phyloP scores from a whole-genome alignment of 1,140 invertebrate genomes.

The Aphelinus atriplicis region DNA sequence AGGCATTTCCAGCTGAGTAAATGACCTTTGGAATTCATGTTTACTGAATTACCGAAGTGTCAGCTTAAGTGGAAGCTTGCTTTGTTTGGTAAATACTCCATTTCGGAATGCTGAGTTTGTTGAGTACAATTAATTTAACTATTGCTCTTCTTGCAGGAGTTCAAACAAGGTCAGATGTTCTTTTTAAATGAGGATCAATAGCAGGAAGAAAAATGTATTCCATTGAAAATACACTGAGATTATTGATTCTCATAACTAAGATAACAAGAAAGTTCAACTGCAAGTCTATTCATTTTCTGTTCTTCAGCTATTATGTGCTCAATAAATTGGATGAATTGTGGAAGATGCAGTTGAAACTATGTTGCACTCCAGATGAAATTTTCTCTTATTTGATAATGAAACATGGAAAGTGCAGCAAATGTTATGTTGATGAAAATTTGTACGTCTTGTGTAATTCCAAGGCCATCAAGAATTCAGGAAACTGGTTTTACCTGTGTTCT shows the following conservation, averaged over 20 bases:
- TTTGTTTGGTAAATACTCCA: too few relatives aligned
- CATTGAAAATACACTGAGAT: not conserved
- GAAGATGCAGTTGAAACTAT: slow-evolving; percentile 39
- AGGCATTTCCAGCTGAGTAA: too few relatives aligned
- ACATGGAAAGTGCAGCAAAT: slow-evolving; percentile 32
- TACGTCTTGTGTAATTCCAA: slow-evolving; percentile 48
- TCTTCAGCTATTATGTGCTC: slow-evolving; percentile 48
- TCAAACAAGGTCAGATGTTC: too few relatives aligned
- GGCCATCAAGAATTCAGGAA: slow-evolving; percentile 8
- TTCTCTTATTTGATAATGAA: slow-evolving; percentile 44
- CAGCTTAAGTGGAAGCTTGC: too few relatives aligned
- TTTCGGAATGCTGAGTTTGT: too few relatives aligned
- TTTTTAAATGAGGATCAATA: too few relatives aligned
- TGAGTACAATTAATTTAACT: too few relatives aligned
- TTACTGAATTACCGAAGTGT: too few relatives aligned
- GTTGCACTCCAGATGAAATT: slow-evolving; percentile 44
- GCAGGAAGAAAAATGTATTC: slow-evolving; percentile 16
- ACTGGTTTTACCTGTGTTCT: slow-evolving; percentile 55
- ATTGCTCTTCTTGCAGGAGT: too few relatives aligned
- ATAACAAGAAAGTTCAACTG: slow-evolving; percentile 41
- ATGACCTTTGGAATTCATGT: too few relatives aligned
- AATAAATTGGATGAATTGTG: slow-evolving; percentile 47
- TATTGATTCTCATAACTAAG: slow-evolving; percentile 29
- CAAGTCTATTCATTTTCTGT: slow-evolving; percentile 30
- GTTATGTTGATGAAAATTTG: slow-evolving; percentile 50